Base-by-base conservation (phyloP, 2,113 vertebrate genomes). In the Paratilapia polleni region DNA sequence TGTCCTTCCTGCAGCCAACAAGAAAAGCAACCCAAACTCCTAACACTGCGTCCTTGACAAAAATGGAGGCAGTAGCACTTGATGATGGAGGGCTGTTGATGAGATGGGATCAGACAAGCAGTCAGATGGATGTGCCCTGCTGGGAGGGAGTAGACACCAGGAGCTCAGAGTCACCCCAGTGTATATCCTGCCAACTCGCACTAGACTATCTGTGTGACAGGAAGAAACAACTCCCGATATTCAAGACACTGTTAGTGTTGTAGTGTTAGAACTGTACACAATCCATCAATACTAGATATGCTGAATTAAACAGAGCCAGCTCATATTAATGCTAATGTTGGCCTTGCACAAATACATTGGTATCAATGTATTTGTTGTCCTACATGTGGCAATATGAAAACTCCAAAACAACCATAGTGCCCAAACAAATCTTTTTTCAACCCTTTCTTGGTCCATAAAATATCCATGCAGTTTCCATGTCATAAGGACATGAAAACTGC, bases 11-110 rank as follows among this genome's bases (percentile, higher is more conserved):
- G 17, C 66, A 12, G 8, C 2, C 0, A 38, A 28, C 8, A 3
- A 31, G 43, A 13, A 52, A 15, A 56, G 47, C 47, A 26, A 22
- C 15, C 1, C 36, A 56, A 3, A 0, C 38, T 22, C 31, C 13
- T 31, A 56, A 77, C 12, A 7, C 3, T 15, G 13, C 34, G 24
- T 43, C 41, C 3, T 3, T 17, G 5, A 26, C 34, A 11, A 36
- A 1, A 0, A 43, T 14, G 3, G 22, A 47, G 20, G 52, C 0
- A 38, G 2, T 5, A 2, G 5, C 19, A 3, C 8, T 24, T 15
- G 47, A 17, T 17, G 47, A 49, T 17, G 47, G 47, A 49, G 6
- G 47, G 13, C 34, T 63, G 73, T 8, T 28, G 58, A 49, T 47
- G 26, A 47, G 31, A 38, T 52, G 22, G 15, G 43, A 81, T 81